These are phyloP conservation scores for Calliphora vicina DNA, from an alignment of 1,140 invertebrate species.

Conservation along the genomic window DNA sequence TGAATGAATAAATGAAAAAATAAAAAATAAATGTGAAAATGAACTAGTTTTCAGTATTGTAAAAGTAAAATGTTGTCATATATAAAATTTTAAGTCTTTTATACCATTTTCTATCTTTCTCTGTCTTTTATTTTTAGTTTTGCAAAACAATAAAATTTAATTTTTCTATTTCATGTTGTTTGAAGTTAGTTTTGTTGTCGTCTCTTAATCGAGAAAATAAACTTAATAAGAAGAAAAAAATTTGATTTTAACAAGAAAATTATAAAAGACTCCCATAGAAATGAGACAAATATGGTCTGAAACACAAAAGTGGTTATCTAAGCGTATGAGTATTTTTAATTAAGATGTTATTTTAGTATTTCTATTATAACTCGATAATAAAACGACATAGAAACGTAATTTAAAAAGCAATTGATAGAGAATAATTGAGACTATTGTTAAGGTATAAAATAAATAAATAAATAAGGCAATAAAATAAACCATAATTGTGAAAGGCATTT, in stretches of 20 bases:
- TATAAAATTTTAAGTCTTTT: background rate
- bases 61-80: background rate
- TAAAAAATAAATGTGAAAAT: background rate
- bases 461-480: too few relatives aligned
- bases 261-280: background rate
- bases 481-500: too few relatives aligned
- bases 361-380: background rate
- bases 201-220: too few relatives aligned
- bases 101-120: background rate
- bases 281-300: background rate
- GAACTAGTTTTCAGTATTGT: background rate
- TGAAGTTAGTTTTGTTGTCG: background rate
- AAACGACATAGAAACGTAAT: too few relatives aligned
- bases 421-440: too few relatives aligned
- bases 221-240: background rate
- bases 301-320: background rate
- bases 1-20: background rate
- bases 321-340: background rate
- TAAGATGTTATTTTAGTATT: background rate
- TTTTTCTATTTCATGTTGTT: background rate
- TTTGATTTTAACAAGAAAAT: background rate
- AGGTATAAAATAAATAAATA: too few relatives aligned
- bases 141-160: background rate
- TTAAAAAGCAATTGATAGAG: too few relatives aligned
- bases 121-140: background rate